These are phyloP conservation scores for Capricornis sumatraensis DNA, from an alignment of 2,113 vertebrate genomes.

Conservation along the genomic window DNA sequence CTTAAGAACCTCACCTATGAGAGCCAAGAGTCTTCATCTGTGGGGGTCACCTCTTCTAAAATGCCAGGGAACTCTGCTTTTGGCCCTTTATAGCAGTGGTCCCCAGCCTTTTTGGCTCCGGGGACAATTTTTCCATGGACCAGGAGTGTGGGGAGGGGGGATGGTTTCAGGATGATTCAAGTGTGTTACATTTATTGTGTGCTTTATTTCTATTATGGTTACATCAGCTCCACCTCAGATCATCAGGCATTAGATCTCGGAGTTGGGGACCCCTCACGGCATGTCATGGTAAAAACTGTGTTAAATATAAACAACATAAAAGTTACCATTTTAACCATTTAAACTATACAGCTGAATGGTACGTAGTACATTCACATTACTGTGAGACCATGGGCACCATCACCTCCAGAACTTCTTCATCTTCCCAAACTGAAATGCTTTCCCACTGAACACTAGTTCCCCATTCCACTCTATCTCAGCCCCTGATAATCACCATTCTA, in stretches of 20 bases:
- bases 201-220: background rate
- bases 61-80: background rate
- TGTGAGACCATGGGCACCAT: background rate
- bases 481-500: background rate
- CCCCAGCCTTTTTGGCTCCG: background rate
- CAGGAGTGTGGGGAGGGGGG: background rate
- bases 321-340: background rate
- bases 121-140: background rate
- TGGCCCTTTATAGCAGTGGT: background rate
- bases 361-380: background rate
- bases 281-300: background rate
- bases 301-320: background rate
- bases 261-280: background rate
- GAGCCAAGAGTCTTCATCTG: background rate
- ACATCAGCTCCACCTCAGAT: background rate
- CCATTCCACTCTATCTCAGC: background rate
- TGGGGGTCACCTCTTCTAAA: background rate
- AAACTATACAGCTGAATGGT: background rate
- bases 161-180: background rate
- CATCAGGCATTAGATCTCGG: background rate
- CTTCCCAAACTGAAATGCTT: background rate
- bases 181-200: background rate
- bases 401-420: background rate
- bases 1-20: background rate
- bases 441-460: background rate